Evolutionary conservation across 2,888 invertebrate genomes (phyloP), one percentile per base, ranked within the genome.

Genomic region (Hirtodrosophila histrioides): DNA sequence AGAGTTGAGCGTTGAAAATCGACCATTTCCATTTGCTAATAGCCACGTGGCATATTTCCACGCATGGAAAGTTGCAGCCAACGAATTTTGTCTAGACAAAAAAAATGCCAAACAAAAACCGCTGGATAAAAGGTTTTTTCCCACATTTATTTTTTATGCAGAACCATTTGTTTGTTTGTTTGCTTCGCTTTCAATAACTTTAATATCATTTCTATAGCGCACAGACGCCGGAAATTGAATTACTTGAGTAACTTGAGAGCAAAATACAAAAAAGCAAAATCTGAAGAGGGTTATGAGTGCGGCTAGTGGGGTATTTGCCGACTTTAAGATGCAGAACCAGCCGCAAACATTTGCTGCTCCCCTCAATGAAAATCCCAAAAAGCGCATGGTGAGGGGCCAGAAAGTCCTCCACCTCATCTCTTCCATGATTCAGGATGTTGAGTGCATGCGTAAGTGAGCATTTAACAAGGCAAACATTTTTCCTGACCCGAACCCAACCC

Each of bases 21-120:
- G 78, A 54, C 75, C 64, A 65, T 74, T 84, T 63, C 81, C 81
- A 79, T 79, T 84, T 84, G 61, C 71, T 79, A 79, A 79, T 81
- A 79, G 81, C 78, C 82, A 84, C 48, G 75, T 84, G 85, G 60
- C 85, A 68, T 68, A 80, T 80, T 77, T 80, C 60, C 78, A 67
- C 67, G 70, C 78, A 68, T 73, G 44, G 56, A 45, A 61, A 69
- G 27, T 55, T 74, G 54, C 36, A 62, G 12, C 70, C 36, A 51
- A 1, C 24, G 35, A 65, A 55, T 61, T 55, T 43, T 45, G 85
- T 79, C 85, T 84, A 79, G 79, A 79, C 79, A 79, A 74, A 74
- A 78, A 78, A 78, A 84, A 80, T 70, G 49, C 58, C 76, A 68
- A 75, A 62, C 58, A 68, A 60, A 75, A 62, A 44, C 24, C 50